A percentile compares a stretch with the other conserved stretches of the same genome.
Conservation (phyloP, 53 echinoderm and acorn worm species). For the Luidia sarsii region DNA sequence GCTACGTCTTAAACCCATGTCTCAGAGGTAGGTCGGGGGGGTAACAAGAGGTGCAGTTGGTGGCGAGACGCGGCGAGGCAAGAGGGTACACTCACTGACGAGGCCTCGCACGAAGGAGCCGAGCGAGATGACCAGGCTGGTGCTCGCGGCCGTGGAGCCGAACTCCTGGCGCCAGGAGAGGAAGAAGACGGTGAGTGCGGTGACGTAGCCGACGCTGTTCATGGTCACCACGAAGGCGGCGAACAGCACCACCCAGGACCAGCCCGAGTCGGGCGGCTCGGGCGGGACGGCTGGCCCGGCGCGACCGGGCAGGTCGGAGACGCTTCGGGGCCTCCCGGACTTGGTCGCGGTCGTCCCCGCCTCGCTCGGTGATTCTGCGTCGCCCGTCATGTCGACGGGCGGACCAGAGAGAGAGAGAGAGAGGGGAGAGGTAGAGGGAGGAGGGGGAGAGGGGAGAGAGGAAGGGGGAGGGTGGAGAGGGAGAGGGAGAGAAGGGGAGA, state of each 20-base stretch:
- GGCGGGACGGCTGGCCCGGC: neutral
- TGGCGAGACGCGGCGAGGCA: too few species aligned
- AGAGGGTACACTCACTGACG: neutral
- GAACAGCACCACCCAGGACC: constrained; percentile 25
- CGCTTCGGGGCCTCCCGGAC: neutral
- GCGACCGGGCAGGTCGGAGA: neutral
- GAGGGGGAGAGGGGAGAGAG: neutral
- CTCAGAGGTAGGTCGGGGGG: too few species aligned
- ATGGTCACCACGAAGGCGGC: neutral
- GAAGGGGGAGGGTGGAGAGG: neutral
- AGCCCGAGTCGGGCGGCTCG: constrained; percentile 21
- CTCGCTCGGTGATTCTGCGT: too few species aligned
- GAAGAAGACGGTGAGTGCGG: neutral
- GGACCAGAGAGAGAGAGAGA: neutral
- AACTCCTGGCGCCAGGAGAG: neutral
- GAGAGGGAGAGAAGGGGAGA: neutral
- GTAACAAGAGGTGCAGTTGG: too few species aligned
- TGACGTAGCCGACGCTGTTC: neutral
- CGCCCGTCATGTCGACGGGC: too few species aligned
- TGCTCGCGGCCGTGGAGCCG: neutral
- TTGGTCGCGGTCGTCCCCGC: too few species aligned
- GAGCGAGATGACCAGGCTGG: too few species aligned
- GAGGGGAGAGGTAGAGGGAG: neutral
- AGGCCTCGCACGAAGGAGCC: constrained; percentile 6
- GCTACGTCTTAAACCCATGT: too few species aligned